Percentiles rank a stretch among this genome's conserved stretches.
phyloP scores from a whole-genome alignment of 2,113 vertebrate genomes.

The Manacus vitellinus region DNA sequence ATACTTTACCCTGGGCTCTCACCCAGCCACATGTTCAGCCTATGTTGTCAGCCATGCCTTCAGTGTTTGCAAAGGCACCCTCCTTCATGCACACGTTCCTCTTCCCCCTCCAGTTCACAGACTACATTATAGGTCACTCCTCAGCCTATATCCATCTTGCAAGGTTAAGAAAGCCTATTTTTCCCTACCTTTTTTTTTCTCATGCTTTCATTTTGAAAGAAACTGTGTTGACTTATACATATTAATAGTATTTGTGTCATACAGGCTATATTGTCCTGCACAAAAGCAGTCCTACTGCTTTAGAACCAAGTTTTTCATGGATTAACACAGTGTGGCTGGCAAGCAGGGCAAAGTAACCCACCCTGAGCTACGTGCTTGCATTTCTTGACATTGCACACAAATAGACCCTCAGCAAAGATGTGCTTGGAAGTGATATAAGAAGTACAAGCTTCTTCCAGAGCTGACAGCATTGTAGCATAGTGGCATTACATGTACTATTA shows the following conservation, averaged over 20 bases:
- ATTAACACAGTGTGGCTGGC: background rate
- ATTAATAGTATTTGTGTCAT: background rate
- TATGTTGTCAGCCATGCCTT: background rate
- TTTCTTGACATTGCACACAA: background rate
- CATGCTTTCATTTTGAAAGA: background rate
- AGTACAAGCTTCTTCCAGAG: background rate
- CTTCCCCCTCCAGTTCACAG: background rate
- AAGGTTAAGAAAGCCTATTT: background rate
- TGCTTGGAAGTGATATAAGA: background rate
- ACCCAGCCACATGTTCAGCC: background rate
- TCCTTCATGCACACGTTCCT: background rate
- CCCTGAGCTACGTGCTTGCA: background rate
- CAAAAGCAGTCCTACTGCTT: background rate
- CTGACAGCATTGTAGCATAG: background rate
- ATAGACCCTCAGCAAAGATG: background rate
- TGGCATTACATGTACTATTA: background rate
- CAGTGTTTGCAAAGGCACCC: background rate
- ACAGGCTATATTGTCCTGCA: background rate
- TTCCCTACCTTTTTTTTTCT: background rate
- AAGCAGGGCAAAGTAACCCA: background rate
- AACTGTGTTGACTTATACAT: background rate
- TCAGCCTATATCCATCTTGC: background rate
- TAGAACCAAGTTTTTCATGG: background rate
- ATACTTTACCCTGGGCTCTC: background rate
- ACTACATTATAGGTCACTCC: background rate